These are phyloP conservation scores for Picus viridis DNA, from an alignment of 2,797 vertebrate genomes.

Conservation along the genomic window DNA sequence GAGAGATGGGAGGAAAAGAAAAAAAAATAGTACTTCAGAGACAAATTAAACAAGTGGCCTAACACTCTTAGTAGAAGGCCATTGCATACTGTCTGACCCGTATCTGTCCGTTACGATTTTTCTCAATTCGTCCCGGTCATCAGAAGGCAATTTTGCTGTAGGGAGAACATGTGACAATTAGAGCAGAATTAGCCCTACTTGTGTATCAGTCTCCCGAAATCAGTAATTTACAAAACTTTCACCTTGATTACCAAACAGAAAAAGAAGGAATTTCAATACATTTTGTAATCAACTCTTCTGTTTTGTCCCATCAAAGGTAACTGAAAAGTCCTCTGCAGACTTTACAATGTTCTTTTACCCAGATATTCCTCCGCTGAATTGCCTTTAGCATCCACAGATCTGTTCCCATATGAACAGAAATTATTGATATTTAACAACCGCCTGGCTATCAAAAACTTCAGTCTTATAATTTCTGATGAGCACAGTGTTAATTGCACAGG, in stretches of 20 bases:
- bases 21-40: not conserved
- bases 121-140: slow-evolving; percentile 96
- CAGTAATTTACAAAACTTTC: not conserved
- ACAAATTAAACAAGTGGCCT: not conserved
- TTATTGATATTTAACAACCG: not conserved
- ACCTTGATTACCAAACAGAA: not conserved
- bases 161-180: slow-evolving; percentile 89
- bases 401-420: not conserved
- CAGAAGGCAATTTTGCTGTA: slow-evolving; percentile 91
- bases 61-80: not conserved
- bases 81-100: slow-evolving; percentile 86
- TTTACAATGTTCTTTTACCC: not conserved
- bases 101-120: slow-evolving; percentile 99
- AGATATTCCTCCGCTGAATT: not conserved
- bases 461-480: not conserved
- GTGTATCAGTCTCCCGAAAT: slow-evolving; percentile 91
- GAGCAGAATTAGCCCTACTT: slow-evolving; percentile 82
- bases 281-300: not conserved
- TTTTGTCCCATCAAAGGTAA: not conserved
- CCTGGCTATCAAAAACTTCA: not conserved
- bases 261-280: not conserved
- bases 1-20: rapidly evolving
- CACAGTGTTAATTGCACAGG: not conserved
- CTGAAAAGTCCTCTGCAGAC: not conserved
- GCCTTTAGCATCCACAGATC: not conserved